Evolutionary conservation across 30 jellyfish, hydroid and myxozoan species (phyloP), one percentile per base, ranked within the genome.

Genomic region (Chrysaora quinquecirrha): DNA sequence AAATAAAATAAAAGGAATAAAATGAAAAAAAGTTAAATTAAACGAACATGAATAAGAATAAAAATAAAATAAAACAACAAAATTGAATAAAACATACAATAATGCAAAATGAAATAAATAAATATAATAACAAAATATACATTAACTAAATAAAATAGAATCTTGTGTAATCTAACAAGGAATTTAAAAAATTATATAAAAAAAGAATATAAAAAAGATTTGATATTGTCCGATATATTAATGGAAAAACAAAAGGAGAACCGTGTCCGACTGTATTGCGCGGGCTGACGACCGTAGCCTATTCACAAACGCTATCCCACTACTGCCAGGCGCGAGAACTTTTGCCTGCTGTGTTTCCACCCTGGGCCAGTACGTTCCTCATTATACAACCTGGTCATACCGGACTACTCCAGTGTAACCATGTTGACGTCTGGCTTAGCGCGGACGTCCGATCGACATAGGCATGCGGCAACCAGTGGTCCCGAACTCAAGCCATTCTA

Each of bases 331-430:
- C 81, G 97, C 97, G 97, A 80, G 97, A 84, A 84, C 96, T 78
- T 90, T 79, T 90, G 97, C 97, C 97, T 90, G 97, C 97, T 90
- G 96, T 82, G 97, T 90, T 90, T 76, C 97, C 97, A 82, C 96
- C 97, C 97, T 90, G 97, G 97, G 96, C 97, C 97, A 75, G 64
- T 90, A 84, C 97, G 97, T 90, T 85, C 97, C 89, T 90, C 97
- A 90, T 84, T 90, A 90, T 90, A 94, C 30, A 90, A 90, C 95
- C 97, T 83, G 95, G 97, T 77, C 90, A 30, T 84, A 60, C 34
- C 48, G 76, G 43, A 83, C 63, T 90, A 96, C 97, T 83, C 47
- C 90, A 50, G 30, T 14, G 85, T n/a, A 61, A 90, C 97, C 97
- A 90, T 90, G 96, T 84, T 90, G 97, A 78, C 97, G 84, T 87